Conservation (phyloP, 1,140 invertebrate genomes). For the Araneus ventricosus region DNA sequence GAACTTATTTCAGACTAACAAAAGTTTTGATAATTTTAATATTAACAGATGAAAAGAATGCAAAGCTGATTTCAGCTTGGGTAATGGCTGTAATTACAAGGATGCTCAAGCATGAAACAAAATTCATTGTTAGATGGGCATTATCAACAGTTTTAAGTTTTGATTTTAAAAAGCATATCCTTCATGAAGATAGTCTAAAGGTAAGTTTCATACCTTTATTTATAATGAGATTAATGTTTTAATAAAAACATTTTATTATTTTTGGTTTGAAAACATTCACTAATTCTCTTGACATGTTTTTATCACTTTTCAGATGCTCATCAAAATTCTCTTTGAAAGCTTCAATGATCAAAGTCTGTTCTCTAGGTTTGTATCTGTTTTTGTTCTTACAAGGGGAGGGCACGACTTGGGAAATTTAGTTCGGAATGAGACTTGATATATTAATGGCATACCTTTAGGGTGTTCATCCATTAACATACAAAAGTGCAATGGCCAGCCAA, state of each 20-base stretch:
- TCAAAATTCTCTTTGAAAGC: constrained; percentile 39
- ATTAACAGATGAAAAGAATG: background rate
- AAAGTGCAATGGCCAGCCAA: too few relatives aligned
- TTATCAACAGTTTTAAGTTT: constrained; percentile 38
- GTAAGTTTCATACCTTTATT: background rate
- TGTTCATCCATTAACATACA: too few relatives aligned
- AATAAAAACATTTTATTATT: too few relatives aligned
- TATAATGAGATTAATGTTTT: background rate
- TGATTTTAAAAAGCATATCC: constrained; percentile 7
- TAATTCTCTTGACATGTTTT: background rate
- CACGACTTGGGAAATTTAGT: too few relatives aligned
- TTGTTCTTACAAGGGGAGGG: too few relatives aligned
- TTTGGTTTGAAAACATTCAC: background rate
- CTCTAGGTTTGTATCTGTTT: constrained; percentile 34
- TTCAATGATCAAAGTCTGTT: constrained; percentile 64
- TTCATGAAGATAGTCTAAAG: constrained; percentile 18
- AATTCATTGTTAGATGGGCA: constrained; percentile 48
- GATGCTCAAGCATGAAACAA: constrained; percentile 62
- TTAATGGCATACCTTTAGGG: too few relatives aligned
- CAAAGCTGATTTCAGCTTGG: constrained; percentile 31
- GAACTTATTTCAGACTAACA: background rate
- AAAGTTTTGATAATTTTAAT: background rate
- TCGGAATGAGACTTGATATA: too few relatives aligned
- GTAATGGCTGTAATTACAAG: constrained; percentile 20
- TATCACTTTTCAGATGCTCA: background rate